Conservation (phyloP, 2,113 vertebrate species). For the Elephas maximus region DNA sequence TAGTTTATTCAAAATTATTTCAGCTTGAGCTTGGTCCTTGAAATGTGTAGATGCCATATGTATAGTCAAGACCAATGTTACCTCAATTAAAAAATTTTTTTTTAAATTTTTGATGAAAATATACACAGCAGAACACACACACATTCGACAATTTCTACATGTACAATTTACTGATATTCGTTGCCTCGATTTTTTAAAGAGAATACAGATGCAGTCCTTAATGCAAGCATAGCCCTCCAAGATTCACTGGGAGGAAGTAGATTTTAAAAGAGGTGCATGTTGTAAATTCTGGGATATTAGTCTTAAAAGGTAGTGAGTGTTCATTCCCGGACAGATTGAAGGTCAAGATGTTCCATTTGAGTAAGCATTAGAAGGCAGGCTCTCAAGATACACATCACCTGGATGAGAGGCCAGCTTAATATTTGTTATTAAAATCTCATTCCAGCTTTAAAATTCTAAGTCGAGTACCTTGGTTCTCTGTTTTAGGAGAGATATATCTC, state of each 20-base stretch:
- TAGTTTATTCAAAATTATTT: constrained; percentile 57
- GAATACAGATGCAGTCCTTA: constrained; percentile 32
- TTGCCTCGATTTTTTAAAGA: background rate
- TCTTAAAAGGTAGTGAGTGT: constrained; percentile 10
- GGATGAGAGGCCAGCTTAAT: background rate
- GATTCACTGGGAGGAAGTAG: background rate
- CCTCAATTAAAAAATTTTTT: background rate
- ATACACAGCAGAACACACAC: background rate
- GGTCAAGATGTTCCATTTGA: constrained; percentile 34
- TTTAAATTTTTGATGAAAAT: background rate
- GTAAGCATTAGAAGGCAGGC: background rate
- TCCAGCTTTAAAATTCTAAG: constrained; percentile 56
- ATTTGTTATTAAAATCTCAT: constrained; percentile 44
- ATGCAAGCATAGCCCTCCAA: background rate
- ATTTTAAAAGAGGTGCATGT: background rate
- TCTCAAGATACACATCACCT: constrained; percentile 15
- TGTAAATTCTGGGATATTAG: background rate
- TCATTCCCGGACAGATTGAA: background rate
- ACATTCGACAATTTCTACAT: background rate
- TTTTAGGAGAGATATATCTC: constrained; percentile 94
- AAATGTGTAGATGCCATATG: background rate
- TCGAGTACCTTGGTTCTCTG: constrained; percentile 60
- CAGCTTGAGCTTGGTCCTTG: constrained; percentile 24
- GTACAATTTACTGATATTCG: background rate
- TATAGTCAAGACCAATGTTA: background rate